Evolutionary conservation across 2,797 vertebrate genomes (phyloP).

Genomic region (Ciconia nigra): DNA sequence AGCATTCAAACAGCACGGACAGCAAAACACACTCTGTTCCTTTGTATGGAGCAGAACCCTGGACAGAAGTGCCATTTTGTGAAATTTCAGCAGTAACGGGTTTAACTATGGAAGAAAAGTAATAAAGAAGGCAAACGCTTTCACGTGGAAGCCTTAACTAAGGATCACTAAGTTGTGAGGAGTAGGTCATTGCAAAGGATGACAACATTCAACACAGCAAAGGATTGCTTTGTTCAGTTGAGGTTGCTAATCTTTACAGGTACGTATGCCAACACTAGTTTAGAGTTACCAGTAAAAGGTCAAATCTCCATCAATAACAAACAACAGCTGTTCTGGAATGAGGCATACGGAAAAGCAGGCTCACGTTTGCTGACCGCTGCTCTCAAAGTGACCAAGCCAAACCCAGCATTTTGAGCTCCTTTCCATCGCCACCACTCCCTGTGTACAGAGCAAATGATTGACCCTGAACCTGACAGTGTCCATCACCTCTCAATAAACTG

Average conservation of each 20-base stretch:
- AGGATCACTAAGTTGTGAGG: not conserved
- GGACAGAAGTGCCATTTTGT: not conserved
- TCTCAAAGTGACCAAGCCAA: not conserved
- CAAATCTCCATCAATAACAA: not conserved
- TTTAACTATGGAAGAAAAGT: not conserved
- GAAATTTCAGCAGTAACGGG: not conserved
- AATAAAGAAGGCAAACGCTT: not conserved
- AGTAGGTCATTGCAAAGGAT: not conserved
- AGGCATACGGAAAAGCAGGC: accelerated
- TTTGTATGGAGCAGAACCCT: not conserved
- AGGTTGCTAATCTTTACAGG: not conserved
- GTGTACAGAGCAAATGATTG: accelerated
- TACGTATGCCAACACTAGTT: accelerated
- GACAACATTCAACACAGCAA: not conserved
- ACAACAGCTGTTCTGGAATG: not conserved
- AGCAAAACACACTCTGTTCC: not conserved
- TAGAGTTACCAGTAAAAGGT: not conserved
- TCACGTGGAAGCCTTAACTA: not conserved
- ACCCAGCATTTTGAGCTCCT: not conserved
- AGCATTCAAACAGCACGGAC: not conserved
- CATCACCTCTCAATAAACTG: not conserved
- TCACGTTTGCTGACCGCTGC: not conserved
- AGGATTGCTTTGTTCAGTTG: not conserved
- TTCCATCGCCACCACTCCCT: not conserved
- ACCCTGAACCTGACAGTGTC: not conserved